Percentiles rank a stretch among this genome's conserved stretches.
These are phyloP conservation scores for Salpingus planirostris DNA, from an alignment of 2,888 invertebrate genomes.

Conservation along the genomic window DNA sequence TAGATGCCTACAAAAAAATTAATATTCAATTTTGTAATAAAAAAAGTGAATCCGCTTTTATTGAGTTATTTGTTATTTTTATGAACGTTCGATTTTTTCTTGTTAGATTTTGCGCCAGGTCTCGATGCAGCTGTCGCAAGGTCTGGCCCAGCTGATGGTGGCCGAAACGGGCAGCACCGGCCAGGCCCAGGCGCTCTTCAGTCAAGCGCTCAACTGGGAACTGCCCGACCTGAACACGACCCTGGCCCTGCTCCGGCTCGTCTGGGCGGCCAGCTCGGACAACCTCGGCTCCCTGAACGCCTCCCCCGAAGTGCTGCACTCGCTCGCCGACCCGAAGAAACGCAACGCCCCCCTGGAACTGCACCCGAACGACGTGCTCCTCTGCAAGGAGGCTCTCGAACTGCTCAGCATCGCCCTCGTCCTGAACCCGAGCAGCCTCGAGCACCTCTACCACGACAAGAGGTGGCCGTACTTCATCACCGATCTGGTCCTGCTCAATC, in stretches of 20 bases:
- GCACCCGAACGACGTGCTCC: constrained; percentile 34
- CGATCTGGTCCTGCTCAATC: constrained; percentile 78
- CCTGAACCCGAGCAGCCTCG: constrained; percentile 78
- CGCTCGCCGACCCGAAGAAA: constrained; percentile 53
- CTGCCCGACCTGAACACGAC: constrained; percentile 66
- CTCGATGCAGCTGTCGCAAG: constrained; percentile 72
- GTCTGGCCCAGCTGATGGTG: constrained; percentile 57
- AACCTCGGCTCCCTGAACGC: constrained; percentile 52
- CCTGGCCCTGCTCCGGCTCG: constrained; percentile 63
- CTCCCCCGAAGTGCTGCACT: constrained; percentile 54
- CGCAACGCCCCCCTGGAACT: constrained; percentile 49
- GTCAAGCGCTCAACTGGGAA: constrained; percentile 57
- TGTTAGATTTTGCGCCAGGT: constrained; percentile 59
- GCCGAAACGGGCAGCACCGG: constrained; percentile 30
- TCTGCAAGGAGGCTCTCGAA: constrained; percentile 86
- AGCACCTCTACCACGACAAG: constrained; percentile 71
- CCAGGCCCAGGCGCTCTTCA: constrained; percentile 43
- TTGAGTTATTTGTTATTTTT: no score
- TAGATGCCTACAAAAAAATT: no score
- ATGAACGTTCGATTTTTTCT: background rate
- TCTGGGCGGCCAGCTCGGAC: constrained; percentile 71
- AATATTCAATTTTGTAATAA: no score
- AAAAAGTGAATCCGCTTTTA: no score
- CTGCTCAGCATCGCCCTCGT: constrained; percentile 84
- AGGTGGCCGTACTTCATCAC: constrained; percentile 92